Base-by-base conservation (phyloP, 2,797 vertebrate species). In the Cephalopachus bancanus region DNA sequence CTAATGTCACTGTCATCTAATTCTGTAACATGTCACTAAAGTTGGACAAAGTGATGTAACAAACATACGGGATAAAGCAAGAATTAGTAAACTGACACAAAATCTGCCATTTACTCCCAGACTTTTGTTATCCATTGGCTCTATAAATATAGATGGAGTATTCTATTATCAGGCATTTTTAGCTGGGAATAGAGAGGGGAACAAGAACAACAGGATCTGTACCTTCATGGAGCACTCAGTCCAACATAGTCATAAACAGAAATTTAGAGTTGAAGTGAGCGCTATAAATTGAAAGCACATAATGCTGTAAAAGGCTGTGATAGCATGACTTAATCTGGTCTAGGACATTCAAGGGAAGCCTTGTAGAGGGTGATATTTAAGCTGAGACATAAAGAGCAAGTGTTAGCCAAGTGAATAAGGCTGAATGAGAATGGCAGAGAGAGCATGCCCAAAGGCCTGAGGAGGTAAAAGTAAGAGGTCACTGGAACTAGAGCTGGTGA, bases 391-490 rank as follows among this genome's bases (percentile, higher is more conserved):
- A 53, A 62, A 83, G 1, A 17, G 59, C 53, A 15, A 51, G 5
- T 37, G 6, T 60, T 91, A 81, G 57, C 14, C 33, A n/a, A 15
- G 20, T 51, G 53, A 44, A 33, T 49, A 7, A 22, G 9, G 0
- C 30, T 71, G 15, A 11, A n/a, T 11, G 20, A 69, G 16, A 62
- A 53, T 84, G 57, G 53, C 33, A 60, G 37, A 92, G 22, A 89
- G 1, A 81, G 28, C 10, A 7, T 79, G 9, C 26, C 28, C 33
- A 59, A 72, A 86, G 74, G 5, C 11, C 67, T 89, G 94, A 91
- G 87, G 95, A 96, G 7, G 44, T 81, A 44, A 17, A 26, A 26
- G 26, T 57, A 97, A 91, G 22, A 98, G 91, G 93, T 96, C 92
- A 83, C 74, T 91, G 90, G 93, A 78, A 49, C 44, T 62, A 79